Evolutionary conservation across 2,888 invertebrate genomes (phyloP).

Genomic region (Phaedon cochleariae): DNA sequence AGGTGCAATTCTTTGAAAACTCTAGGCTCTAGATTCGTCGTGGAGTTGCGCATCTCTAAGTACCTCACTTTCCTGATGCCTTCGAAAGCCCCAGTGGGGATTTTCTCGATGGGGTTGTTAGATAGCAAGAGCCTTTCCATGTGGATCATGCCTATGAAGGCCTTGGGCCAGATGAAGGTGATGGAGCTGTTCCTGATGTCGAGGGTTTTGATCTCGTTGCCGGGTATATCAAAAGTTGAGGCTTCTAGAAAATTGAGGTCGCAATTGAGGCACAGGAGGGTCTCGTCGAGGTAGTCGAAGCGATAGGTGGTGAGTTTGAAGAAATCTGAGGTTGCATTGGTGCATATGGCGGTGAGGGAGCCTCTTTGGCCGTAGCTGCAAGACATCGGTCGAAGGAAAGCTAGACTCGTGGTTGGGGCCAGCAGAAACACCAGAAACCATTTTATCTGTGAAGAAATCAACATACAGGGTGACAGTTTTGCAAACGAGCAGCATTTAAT

Average conservation of each 20-base stretch:
- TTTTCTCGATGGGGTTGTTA: slow-evolving; percentile 50
- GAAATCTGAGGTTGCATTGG: slow-evolving; percentile 51
- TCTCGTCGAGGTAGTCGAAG: slow-evolving; percentile 59
- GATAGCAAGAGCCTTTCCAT: slow-evolving; percentile 50
- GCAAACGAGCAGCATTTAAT: no score
- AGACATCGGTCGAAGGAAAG: slow-evolving; percentile 39
- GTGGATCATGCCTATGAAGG: slow-evolving; percentile 54
- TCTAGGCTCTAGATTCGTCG: slow-evolving; percentile 35
- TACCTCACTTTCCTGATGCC: slow-evolving; percentile 53
- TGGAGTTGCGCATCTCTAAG: slow-evolving; percentile 48
- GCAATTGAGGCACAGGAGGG: slow-evolving; percentile 55
- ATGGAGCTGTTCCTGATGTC: slow-evolving; percentile 51
- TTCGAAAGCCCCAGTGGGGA: slow-evolving; percentile 51
- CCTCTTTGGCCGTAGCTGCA: slow-evolving; percentile 58
- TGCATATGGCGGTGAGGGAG: slow-evolving; percentile 56
- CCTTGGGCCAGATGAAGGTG: slow-evolving; percentile 43
- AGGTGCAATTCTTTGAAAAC: slow-evolving; percentile 46
- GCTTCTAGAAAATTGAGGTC: slow-evolving; percentile 47
- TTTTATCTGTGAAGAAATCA: slow-evolving; percentile 22
- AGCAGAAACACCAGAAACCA: not conserved
- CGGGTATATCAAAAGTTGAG: slow-evolving; percentile 57
- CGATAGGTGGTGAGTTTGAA: slow-evolving; percentile 55
- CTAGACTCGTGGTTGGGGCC: not conserved
- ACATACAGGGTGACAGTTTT: no score
- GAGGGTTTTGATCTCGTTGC: slow-evolving; percentile 54